Percentiles rank a stretch among this genome's conserved stretches.
These are phyloP conservation scores for Chrysolina americana DNA, from an alignment of 2,888 invertebrate genomes.

Conservation along the genomic window DNA sequence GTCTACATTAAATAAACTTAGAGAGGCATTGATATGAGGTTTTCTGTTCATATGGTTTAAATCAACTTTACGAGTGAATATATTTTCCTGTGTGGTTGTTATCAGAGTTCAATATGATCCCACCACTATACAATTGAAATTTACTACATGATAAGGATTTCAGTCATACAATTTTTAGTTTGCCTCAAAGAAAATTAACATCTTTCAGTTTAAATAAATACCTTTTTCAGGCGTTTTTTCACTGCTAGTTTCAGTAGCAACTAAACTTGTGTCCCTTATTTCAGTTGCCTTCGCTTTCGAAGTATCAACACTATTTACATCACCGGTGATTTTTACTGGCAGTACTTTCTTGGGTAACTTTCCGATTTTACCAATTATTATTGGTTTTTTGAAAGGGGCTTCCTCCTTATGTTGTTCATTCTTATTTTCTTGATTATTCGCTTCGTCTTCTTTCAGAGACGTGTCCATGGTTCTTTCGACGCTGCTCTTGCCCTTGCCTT, in stretches of 20 bases:
- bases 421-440: conserved; percentile 8
- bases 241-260: conserved; percentile 6
- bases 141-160: not conserved
- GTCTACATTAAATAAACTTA: too few relatives aligned
- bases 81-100: too few relatives aligned
- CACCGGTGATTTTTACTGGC: conserved; percentile 17
- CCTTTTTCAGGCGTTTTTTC: not conserved
- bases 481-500: too few relatives aligned
- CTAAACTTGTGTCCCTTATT: not conserved
- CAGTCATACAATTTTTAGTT: too few relatives aligned
- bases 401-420: conserved; percentile 21
- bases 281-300: not conserved
- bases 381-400: conserved; percentile 71
- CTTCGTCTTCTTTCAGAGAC: not conserved
- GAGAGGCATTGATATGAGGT: too few relatives aligned
- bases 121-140: not conserved
- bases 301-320: not conserved
- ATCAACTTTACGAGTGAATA: too few relatives aligned
- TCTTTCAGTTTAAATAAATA: not conserved
- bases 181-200: not conserved
- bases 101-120: too few relatives aligned
- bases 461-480: not conserved
- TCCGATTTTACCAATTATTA: conserved; percentile 72
- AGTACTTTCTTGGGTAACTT: conserved; percentile 70
- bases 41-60: too few relatives aligned